Percentiles rank a stretch among this genome's conserved stretches.
These are phyloP conservation scores for Schizotus pectinicornis DNA, from an alignment of 2,888 invertebrate species.

Conservation along the genomic window DNA sequence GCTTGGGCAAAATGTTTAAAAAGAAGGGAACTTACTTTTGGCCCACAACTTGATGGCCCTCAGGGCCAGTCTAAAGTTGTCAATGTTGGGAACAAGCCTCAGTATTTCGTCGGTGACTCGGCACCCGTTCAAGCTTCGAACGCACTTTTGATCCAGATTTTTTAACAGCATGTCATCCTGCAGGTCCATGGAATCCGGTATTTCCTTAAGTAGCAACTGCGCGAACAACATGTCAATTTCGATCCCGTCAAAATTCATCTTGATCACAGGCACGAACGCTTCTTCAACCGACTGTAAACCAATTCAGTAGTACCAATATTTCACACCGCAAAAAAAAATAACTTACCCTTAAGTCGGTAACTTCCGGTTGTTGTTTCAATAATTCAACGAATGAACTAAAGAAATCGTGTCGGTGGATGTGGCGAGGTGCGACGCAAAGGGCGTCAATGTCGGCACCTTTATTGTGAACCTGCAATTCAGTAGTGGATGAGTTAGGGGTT, in stretches of 20 bases:
- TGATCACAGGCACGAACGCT: conserved; percentile 98
- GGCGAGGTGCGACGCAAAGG: conserved; percentile 95
- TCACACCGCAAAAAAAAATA: not conserved
- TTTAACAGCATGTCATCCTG: conserved; percentile 90
- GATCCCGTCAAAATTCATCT: conserved; percentile 98
- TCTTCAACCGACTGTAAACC: conserved; percentile 83
- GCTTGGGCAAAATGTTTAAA: conserved; percentile 5
- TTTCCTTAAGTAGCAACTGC: conserved; percentile 90
- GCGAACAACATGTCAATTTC: conserved; percentile 99
- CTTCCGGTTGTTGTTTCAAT: conserved; percentile 85
- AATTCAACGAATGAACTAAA: conserved; percentile 94
- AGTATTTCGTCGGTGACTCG: conserved; percentile 98
- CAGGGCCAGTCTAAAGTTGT: conserved; percentile 91
- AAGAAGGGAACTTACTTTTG: conserved; percentile 73
- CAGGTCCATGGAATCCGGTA: conserved; percentile 88
- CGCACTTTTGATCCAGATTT: conserved; percentile 95
- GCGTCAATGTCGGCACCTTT: conserved; percentile 99
- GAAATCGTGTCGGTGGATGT: conserved; percentile 92
- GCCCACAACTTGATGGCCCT: conserved; percentile 98
- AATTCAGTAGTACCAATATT: not conserved
- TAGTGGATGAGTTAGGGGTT: not conserved
- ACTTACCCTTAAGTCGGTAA: conserved; percentile 78
- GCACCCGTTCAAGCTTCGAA: conserved; percentile 96
- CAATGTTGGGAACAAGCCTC: conserved; percentile 91
- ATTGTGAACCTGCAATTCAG: conserved; percentile 75